These are phyloP conservation scores for Beaufortia kweichowensis DNA, from an alignment of 2,113 vertebrate species.

Conservation along the genomic window DNA sequence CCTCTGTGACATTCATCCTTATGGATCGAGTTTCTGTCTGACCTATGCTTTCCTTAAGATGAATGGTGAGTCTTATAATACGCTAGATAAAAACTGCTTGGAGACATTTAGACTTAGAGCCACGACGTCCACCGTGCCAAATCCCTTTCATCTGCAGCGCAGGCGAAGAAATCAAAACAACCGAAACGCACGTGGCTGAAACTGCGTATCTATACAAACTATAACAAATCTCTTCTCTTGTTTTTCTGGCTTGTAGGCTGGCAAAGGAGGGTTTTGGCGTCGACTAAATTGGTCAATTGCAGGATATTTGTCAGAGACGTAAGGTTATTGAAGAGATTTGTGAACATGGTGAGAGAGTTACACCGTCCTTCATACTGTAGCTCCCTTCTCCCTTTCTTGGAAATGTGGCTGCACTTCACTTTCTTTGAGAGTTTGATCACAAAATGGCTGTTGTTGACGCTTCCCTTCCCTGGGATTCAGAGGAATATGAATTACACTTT, in stretches of 20 bases:
- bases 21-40: conserved; percentile 21
- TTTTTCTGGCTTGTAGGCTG: conserved; percentile 75
- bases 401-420: conserved; percentile 53
- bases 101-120: background rate
- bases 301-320: conserved; percentile 74
- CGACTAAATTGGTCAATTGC: conserved; percentile 65
- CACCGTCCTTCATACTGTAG: conserved; percentile 54
- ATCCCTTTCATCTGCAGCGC: conserved; percentile 2
- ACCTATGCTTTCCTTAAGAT: conserved; percentile 34
- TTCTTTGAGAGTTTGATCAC: conserved; percentile 49
- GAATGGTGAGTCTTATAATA: conserved; percentile 38
- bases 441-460: conserved; percentile 59
- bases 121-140: background rate
- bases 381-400: conserved; percentile 46
- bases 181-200: conserved; percentile 7
- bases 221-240: conserved; percentile 47
- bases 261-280: conserved; percentile 70
- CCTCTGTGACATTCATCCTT: conserved; percentile 42
- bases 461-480: conserved; percentile 52
- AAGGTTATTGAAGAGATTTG: conserved; percentile 75
- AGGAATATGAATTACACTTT: conserved; percentile 41
- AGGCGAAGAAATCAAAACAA: background rate
- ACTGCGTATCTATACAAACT: conserved; percentile 7
- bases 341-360: conserved; percentile 76
- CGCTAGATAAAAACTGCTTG: too few relatives aligned